phyloP scores from a whole-genome alignment of 2,888 invertebrate species.

The Chrysolina americana region DNA sequence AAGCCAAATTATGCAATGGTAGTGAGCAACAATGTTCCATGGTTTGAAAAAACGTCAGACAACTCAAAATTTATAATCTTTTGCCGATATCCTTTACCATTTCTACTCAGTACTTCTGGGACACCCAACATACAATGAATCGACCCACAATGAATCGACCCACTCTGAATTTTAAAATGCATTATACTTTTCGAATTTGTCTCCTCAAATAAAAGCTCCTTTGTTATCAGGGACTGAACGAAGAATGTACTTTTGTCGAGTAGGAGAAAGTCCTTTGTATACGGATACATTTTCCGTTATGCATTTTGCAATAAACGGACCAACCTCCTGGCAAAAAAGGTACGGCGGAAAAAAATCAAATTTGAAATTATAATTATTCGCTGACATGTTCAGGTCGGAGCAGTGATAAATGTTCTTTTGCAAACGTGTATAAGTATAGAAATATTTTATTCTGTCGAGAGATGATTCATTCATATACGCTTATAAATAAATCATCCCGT shows the following conservation, averaged over 20 bases:
- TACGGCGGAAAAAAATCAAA: slow-evolving; percentile 26
- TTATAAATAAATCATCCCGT: slow-evolving; percentile 31
- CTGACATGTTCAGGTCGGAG: slow-evolving; percentile 38
- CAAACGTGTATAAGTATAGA: slow-evolving; percentile 33
- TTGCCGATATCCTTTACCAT: too few species aligned
- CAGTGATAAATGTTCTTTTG: slow-evolving; percentile 37
- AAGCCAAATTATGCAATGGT: too few species aligned
- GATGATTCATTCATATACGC: slow-evolving; percentile 31
- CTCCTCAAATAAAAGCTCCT: neutral
- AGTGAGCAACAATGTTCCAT: too few species aligned
- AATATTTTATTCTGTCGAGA: slow-evolving; percentile 27
- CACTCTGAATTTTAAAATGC: too few species aligned
- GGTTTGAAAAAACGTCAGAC: too few species aligned
- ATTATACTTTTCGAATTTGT: too few species aligned
- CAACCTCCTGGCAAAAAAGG: slow-evolving; percentile 35
- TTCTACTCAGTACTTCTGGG: too few species aligned
- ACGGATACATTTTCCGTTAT: neutral
- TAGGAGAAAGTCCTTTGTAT: slow-evolving; percentile 14
- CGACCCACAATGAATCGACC: too few species aligned
- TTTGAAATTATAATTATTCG: slow-evolving; percentile 40
- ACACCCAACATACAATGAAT: too few species aligned
- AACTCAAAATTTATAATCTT: too few species aligned
- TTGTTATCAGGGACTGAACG: neutral
- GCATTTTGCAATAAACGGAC: slow-evolving; percentile 28
- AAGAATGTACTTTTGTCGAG: neutral